phyloP scores from a whole-genome alignment of 2,888 invertebrate species.

The Agrotis exclamationis region DNA sequence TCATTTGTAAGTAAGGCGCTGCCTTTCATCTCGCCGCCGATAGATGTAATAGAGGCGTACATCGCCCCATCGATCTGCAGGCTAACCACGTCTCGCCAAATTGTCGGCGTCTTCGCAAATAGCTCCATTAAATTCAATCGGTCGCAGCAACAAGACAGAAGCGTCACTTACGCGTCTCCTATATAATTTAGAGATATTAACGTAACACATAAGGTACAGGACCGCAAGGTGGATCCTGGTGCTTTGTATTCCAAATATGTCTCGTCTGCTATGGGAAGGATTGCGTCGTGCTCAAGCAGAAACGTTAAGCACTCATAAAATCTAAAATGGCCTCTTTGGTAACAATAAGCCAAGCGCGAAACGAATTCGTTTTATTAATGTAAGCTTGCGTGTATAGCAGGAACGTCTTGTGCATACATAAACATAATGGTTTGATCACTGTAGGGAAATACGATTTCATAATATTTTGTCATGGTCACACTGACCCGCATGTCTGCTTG shows the following conservation, averaged over 20 bases:
- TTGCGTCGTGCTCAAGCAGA: conserved; percentile 51
- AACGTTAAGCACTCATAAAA: conserved; percentile 57
- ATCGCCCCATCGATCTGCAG: conserved; percentile 69
- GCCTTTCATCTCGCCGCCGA: conserved; percentile 71
- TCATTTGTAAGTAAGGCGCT: conserved; percentile 61
- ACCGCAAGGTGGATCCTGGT: conserved; percentile 62
- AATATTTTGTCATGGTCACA: conserved; percentile 1
- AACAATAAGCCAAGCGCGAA: conserved; percentile 37
- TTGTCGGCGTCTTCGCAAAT: conserved; percentile 82
- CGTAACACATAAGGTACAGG: conserved; percentile 65
- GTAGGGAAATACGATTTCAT: conserved; percentile 19
- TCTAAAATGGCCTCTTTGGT: conserved; percentile 57
- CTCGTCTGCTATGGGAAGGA: conserved; percentile 45
- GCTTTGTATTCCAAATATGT: conserved; percentile 79
- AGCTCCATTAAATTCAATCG: conserved; percentile 88
- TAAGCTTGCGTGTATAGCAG: conserved; percentile 30
- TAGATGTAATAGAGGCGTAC: conserved; percentile 67
- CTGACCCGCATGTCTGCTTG: background rate
- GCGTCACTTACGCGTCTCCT: conserved; percentile 80
- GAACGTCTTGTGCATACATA: conserved; percentile 28
- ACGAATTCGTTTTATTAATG: conserved; percentile 45
- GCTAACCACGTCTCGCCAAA: conserved; percentile 79
- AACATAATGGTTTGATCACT: conserved; percentile 30
- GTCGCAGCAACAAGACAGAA: conserved; percentile 79
- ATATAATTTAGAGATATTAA: conserved; percentile 87